phyloP scores from a whole-genome alignment of 2,797 vertebrate genomes.

The Girardinus metallicus region DNA sequence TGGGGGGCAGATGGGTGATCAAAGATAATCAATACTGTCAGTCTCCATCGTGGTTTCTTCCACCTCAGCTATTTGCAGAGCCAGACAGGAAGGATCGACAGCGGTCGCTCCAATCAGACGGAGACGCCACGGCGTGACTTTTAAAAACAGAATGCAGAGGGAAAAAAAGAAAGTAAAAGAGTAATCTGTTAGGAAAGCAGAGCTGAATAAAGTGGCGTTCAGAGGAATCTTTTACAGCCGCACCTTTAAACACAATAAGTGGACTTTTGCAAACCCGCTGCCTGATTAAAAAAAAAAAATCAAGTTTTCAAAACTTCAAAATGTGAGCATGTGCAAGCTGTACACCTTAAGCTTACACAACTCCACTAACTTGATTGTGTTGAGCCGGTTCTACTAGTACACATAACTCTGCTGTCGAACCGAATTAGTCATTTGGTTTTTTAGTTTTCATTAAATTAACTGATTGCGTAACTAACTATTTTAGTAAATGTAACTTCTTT shows the following conservation, averaged over 20 bases:
- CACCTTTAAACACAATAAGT: too few species aligned
- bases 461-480: too few species aligned
- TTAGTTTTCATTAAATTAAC: too few species aligned
- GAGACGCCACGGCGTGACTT: background rate
- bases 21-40: slow-evolving; percentile 51
- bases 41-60: slow-evolving; percentile 19
- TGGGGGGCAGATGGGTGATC: slow-evolving; percentile 12
- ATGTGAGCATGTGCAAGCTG: too few species aligned
- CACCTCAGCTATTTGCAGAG: slow-evolving; percentile 9
- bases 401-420: too few species aligned
- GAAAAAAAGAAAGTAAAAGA: background rate
- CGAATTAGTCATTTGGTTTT: rapidly evolving
- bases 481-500: too few species aligned
- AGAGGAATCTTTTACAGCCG: background rate
- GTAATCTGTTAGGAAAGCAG: background rate
- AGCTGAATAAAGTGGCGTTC: background rate
- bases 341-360: too few species aligned
- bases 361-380: too few species aligned
- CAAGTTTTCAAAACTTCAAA: too few species aligned
- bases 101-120: background rate
- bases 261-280: too few species aligned
- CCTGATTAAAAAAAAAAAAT: too few species aligned
- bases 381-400: too few species aligned
- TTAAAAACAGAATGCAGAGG: background rate
- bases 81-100: background rate